These are phyloP conservation scores for Myiozetetes cayanensis DNA, from an alignment of 2,113 vertebrate species.

Conservation along the genomic window DNA sequence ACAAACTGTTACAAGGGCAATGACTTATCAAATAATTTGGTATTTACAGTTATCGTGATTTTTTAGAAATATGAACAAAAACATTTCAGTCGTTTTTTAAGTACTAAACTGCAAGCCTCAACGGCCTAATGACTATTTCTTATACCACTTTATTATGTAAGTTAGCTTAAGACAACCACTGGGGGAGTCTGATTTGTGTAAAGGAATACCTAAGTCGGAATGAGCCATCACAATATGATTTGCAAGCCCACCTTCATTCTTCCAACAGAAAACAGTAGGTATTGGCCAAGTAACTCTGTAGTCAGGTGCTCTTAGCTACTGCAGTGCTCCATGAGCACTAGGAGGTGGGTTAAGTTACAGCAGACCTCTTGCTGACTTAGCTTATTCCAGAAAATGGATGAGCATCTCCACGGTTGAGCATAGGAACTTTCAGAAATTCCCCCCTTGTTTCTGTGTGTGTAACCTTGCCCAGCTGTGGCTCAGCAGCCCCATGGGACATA, in stretches of 20 bases:
- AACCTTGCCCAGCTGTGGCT: not conserved
- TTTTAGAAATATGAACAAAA: not conserved
- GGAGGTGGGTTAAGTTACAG: not conserved
- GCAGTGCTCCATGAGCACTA: not conserved
- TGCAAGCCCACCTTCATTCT: not conserved
- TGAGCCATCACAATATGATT: not conserved
- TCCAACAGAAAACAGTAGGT: not conserved
- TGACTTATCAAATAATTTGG: not conserved
- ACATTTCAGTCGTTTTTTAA: not conserved
- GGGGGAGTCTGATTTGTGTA: not conserved
- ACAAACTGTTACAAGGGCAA: not conserved
- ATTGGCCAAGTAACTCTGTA: not conserved
- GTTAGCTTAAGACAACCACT: not conserved
- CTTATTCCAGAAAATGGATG: not conserved
- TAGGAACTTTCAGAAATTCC: not conserved
- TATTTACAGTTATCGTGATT: not conserved
- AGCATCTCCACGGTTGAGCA: not conserved
- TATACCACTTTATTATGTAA: not conserved
- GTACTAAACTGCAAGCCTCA: not conserved
- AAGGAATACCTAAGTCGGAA: not conserved
- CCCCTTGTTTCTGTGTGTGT: not conserved
- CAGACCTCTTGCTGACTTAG: not conserved
- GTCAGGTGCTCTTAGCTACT: not conserved
- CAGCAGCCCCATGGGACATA: not conserved
- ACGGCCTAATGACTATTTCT: not conserved